Base-by-base conservation (phyloP, 2,888 invertebrate species). In the Parnassius smintheus region DNA sequence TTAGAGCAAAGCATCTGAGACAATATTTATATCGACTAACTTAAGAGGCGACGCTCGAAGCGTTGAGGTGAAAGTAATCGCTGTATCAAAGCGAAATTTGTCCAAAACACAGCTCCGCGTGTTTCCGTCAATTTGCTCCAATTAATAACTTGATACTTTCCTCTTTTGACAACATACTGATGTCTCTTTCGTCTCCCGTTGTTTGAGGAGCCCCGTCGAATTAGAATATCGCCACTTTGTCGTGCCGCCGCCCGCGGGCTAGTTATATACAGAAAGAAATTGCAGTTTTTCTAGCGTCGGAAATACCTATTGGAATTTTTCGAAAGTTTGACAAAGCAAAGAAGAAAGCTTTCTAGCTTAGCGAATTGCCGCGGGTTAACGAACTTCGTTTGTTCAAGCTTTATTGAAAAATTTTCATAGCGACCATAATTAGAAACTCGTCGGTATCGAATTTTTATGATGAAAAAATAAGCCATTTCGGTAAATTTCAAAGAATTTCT, bases 201-300 rank as follows among this genome's bases (percentile, higher is more conserved):
- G 88, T 89, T 90, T 88, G 86, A 86, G 90, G 81, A 86, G 80
- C 87, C 91, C 91, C 89, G 90, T 81, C 75, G 91, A 87, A 90
- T 87, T 83, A 77, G 84, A 87, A 90, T 91, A 91, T 91, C 91
- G 91, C 90, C 90, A 91, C 90, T 91, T 91, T 91, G 91, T 90
- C 86, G 88, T 84, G 80, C 75, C 80, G 80, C 78, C 82, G 81
- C 89, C 86, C 86, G 85, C 82, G 75, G 87, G 86, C 87, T 84
- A 85, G 86, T 81, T 84, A 77, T 80, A 80, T 77, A 82, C 78
- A 78, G 76, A 73, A 75, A 80, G 81, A 85, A 84, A 88, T 88
- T 88, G 89, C 87, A 86, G 88, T 88, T 88, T 89, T 88, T 77
- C 82, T 72, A 75, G 70, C 74, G 73, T 71, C 73, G 73, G 78